Base-by-base conservation (phyloP, 2,888 invertebrate species). In the Coecobrya sp. region DNA sequence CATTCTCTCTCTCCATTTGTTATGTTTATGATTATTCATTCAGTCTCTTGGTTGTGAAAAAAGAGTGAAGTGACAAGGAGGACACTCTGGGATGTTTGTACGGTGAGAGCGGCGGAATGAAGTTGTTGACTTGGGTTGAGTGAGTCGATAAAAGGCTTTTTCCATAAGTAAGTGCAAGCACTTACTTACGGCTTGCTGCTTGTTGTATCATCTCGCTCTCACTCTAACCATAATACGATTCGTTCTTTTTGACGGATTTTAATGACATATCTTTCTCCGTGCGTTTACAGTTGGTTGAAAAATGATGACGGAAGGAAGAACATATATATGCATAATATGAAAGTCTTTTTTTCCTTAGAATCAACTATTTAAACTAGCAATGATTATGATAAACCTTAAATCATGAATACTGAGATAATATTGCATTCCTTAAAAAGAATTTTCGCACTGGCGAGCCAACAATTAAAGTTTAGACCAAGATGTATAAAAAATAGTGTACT, bases 81-180 rank as follows among this genome's bases (percentile, higher is more conserved):
- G 92, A 94, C 94, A 94, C 94, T 93, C 84, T 85, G 92, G 89
- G 85, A 93, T 93, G 94, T 93, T 93, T 94, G 88, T 93, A 89
- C 85, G 92, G 92, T 92, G 92, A 92, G 92, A 89, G 89, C 88
- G 93, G 93, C 87, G 93, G 93, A 93, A 93, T 94, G 93, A 92
- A 94, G 93, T 94, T 94, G 94, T 93, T 94, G 93, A 94, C 94
- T 94, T 90, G 93, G 92, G 91, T 93, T 92, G 93, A 93, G 94
- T 92, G 93, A 93, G 94, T 92, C 92, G 92, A 93, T 93, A 93
- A 93, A 94, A 94, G 93, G 91, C 92, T 91, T 92, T 92, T 93
- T 92, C 92, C 93, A 91, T 90, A 91, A 91, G 92, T 91, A 91
- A 92, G 93, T 92, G 93, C 90, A 68, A 84, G 89, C 88, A 88